Evolutionary conservation across 2,888 invertebrate genomes (phyloP), one percentile per base, ranked within the genome.

Genomic region (Tipula unca): DNA sequence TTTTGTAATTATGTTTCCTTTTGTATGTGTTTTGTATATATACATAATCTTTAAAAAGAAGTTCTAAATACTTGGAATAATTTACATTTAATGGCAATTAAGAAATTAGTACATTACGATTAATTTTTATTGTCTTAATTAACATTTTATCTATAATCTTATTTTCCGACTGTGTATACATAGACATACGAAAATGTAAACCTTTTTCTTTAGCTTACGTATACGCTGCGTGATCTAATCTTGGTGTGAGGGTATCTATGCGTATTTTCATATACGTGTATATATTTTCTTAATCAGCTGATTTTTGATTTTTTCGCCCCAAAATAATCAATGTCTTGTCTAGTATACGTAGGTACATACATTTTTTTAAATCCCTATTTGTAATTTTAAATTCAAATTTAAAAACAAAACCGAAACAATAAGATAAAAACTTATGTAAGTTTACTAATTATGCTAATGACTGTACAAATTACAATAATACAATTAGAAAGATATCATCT

Each of bases 71-170:
- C 69, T 69, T 25, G n/a, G 69, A 69, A 25, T 25, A 69, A 69
- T 69, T 69, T 69, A 69, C 20, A 69, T 69, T 69, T 25, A 69
- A 69, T 69, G 13, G 69, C 69, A 69, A 69, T 69, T 69, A 69
- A 69, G 69, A 69, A 69, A 69, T 69, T 69, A 69, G 69, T 69
- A 69, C n/a, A n/a, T 69, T 3, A 69, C 69, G 25, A 69, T 69
- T 69, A 69, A 69, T 69, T 69, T 69, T 69, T 69, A 69, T 69
- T 69, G 10, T 10, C 69, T 20, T 69, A 69, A 69, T 69, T 69
- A 69, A 69, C 69, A 69, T 69, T 69, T 69, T 69, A 69, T 69
- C 69, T 69, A 48, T 69, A 69, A 69, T 69, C 69, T 69, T 69
- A 25, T 69, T 25, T 69, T 69, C 10, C 69, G 69, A 0, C 10